Conservation (phyloP, 2,888 invertebrate species). For the Conus canariensis region DNA sequence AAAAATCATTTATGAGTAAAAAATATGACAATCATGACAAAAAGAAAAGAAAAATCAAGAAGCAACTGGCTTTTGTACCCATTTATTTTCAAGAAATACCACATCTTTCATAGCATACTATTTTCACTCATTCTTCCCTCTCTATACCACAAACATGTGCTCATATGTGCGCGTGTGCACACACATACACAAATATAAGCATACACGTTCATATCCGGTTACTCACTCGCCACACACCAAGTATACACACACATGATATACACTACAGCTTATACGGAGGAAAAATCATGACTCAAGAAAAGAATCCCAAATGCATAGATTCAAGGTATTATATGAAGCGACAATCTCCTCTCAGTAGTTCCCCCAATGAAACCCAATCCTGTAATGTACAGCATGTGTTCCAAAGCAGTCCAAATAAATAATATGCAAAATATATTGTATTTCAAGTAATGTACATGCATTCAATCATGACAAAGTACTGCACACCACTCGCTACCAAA, state of each 20-base stretch:
- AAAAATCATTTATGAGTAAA: too few species aligned
- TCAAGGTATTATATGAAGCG: neutral
- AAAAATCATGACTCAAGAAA: neutral
- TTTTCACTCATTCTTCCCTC: neutral
- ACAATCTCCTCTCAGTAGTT: too few species aligned
- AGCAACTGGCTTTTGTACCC: neutral
- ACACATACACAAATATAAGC: neutral
- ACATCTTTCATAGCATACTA: neutral
- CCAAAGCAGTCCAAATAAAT: too few species aligned
- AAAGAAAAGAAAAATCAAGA: neutral
- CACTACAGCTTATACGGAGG: neutral
- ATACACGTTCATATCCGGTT: neutral
- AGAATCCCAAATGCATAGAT: neutral
- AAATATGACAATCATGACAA: too few species aligned
- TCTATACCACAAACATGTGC: neutral
- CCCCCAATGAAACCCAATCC: too few species aligned
- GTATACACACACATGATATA: too few species aligned
- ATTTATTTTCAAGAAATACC: neutral
- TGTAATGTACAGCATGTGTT: too few species aligned
- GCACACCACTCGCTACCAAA: too few species aligned
- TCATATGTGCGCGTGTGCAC: neutral
- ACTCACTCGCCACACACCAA: too few species aligned
- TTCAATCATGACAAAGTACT: too few species aligned
- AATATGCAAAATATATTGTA: too few species aligned
- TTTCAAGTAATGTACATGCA: too few species aligned